phyloP scores from a whole-genome alignment of 2,888 invertebrate genomes.

The Tenodera sinensis region DNA sequence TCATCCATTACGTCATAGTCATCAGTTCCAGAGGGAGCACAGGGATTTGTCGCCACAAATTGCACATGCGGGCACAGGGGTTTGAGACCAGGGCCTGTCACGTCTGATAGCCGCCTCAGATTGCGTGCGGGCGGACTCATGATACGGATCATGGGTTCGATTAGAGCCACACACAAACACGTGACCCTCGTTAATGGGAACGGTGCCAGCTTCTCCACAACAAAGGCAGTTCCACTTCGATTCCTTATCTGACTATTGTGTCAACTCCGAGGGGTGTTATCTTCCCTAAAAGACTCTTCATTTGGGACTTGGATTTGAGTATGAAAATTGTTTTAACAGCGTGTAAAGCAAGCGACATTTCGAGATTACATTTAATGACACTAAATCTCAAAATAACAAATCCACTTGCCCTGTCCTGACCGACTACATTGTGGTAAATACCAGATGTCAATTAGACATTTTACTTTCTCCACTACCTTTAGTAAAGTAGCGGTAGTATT shows the following conservation, averaged over 20 bases:
- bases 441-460: too few species aligned
- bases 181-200: background rate
- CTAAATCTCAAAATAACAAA: too few species aligned
- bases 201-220: background rate
- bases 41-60: background rate
- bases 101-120: background rate
- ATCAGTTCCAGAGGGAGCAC: background rate
- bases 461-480: too few species aligned
- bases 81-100: background rate
- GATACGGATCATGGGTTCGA: background rate
- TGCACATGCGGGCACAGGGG: background rate
- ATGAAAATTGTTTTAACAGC: too few species aligned
- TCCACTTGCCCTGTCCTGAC: too few species aligned
- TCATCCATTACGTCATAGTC: background rate
- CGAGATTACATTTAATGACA: too few species aligned
- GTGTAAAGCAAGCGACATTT: too few species aligned
- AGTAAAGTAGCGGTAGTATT: too few species aligned
- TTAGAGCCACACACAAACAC: background rate
- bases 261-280: background rate
- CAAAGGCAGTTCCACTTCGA: background rate
- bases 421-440: too few species aligned
- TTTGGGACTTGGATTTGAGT: too few species aligned
- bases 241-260: background rate
- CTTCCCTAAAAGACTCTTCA: background rate
- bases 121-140: background rate